Evolutionary conservation across 2,113 vertebrate genomes (phyloP).

Genomic region (Meleagris gallopavo): DNA sequence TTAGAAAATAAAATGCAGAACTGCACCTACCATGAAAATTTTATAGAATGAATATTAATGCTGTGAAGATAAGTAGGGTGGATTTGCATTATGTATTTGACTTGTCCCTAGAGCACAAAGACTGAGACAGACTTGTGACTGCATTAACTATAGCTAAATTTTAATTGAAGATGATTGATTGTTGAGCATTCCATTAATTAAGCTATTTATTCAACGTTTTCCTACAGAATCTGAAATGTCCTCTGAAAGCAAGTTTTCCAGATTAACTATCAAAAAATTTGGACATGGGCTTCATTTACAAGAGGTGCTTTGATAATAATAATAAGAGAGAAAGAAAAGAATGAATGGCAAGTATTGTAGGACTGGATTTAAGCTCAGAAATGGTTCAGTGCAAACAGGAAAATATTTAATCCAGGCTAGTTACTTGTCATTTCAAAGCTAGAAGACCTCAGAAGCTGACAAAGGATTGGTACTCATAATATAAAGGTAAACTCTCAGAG

Average conservation of each 20-base stretch:
- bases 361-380: not conserved
- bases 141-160: conserved; percentile 34
- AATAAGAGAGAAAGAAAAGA: not conserved
- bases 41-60: conserved; percentile 67
- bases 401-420: not conserved
- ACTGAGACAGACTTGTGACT: conserved; percentile 51
- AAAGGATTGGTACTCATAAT: not conserved
- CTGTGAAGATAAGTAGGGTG: conserved; percentile 36
- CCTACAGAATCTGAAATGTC: not conserved
- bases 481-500: not conserved
- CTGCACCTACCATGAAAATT: conserved; percentile 57
- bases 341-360: not conserved
- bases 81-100: conserved; percentile 72
- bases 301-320: not conserved
- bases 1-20: conserved; percentile 45
- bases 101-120: conserved; percentile 42
- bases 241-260: conserved; percentile 15
- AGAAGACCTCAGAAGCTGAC: not conserved
- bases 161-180: conserved; percentile 65
- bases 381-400: not conserved
- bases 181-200: conserved; percentile 49
- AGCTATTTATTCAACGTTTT: conserved; percentile 37
- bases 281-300: not conserved
- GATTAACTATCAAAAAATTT: not conserved
- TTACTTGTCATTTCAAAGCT: not conserved